Conservation (phyloP, 2,113 vertebrate genomes). For the Varanus salvator region DNA sequence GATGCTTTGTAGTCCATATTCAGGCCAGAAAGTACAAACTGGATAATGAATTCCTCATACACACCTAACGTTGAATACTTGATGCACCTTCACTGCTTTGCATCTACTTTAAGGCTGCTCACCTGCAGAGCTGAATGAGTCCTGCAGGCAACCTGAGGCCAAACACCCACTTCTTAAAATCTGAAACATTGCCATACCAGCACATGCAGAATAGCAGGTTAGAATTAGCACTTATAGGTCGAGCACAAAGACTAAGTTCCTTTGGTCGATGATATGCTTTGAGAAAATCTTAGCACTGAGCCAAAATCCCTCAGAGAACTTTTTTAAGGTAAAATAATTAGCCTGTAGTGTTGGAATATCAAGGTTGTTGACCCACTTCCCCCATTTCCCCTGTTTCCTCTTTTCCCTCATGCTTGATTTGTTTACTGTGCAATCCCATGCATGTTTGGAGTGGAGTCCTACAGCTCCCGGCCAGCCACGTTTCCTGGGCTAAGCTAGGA, state of each 20-base stretch:
- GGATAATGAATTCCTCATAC: too few species aligned
- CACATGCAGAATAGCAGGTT: background rate
- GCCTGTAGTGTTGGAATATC: background rate
- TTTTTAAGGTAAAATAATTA: background rate
- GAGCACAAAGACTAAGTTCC: too few species aligned
- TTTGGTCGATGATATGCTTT: too few species aligned
- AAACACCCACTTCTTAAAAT: background rate
- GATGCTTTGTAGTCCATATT: too few species aligned
- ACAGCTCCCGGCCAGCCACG: too few species aligned
- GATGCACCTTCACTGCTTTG: background rate
- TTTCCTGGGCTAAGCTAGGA: too few species aligned
- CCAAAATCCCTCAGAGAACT: too few species aligned
- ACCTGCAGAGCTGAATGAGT: background rate
- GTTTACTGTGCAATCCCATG: background rate
- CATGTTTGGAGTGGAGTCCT: too few species aligned
- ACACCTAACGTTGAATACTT: background rate
- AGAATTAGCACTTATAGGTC: too few species aligned
- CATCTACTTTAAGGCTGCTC: background rate
- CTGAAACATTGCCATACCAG: background rate
- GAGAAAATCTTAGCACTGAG: too few species aligned
- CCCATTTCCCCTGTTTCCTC: background rate
- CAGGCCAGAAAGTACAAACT: too few species aligned
- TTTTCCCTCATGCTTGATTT: background rate
- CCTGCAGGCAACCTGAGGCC: background rate
- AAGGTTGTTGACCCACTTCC: background rate